Base-by-base conservation (phyloP, 2,797 vertebrate species). In the Hybognathus amarus region DNA sequence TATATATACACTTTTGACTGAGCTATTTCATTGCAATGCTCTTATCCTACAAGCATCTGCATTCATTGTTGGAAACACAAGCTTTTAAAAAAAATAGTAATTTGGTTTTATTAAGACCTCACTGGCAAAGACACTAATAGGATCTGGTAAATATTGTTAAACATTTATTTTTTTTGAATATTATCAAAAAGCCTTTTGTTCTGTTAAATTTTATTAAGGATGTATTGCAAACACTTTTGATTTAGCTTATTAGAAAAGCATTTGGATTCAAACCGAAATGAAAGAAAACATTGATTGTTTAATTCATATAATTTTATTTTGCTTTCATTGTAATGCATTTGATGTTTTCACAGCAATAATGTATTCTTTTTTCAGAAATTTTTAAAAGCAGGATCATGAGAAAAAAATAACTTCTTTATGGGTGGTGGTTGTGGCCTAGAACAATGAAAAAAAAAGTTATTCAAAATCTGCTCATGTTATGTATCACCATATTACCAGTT, bases 201-300 rank as follows among this genome's bases (percentile, higher is more conserved):
- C 0, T 12, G 20, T 8, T 17, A 24, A 0, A 10, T 18, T 30
- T 17, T 18, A 24, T 38, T 59, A 63, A 15, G 11, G 0, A 61
- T 27, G 12, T 17, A 27, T 30, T 47, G 4, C 1, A 24, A 17
- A 45, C 6, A 24, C n/a, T 42, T 67, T 13, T 42, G 40, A 24
- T 27, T 17, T 45, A 5, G 27, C 15, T 20, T 30, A 71, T 33
- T 6, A 50, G 17, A 33, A 2, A 36, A 64, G 2, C 2, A 52
- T 20, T 52, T 59, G 54, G n/a, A 70, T 36, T 38, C 5, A 61
- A 24, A 4, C 7, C 4, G 11, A 1, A 61, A 11, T 30, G 11
- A 20, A 24, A 71, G 40, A 80, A 61, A 69, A 80, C 66, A 40
- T 18, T n/a, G 27, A 69, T 80, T 11, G 11, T 2, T 80, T 71